These are phyloP conservation scores for Gila robusta DNA, from an alignment of 2,797 vertebrate genomes.

Conservation along the genomic window DNA sequence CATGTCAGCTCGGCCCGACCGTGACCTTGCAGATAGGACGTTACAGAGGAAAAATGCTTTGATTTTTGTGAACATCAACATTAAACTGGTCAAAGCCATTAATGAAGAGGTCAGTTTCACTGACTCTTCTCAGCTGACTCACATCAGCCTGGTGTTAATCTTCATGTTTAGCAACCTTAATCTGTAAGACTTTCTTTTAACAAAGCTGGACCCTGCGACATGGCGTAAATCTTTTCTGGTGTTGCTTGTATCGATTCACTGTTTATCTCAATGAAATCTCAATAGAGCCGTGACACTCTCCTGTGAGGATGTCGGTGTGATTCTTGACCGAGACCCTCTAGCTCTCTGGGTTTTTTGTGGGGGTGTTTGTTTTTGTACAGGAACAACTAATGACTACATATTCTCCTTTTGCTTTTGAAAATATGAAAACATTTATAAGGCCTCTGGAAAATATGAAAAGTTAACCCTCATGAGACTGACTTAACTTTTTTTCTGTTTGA, in stretches of 20 bases:
- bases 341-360: not conserved
- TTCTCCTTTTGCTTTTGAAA: not conserved
- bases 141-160: constrained; percentile 18
- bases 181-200: not conserved
- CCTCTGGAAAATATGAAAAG: not conserved
- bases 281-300: constrained; percentile 11
- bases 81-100: not conserved
- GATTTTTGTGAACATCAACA: not conserved
- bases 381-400: not conserved
- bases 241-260: constrained; percentile 25
- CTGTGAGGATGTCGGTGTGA: not conserved
- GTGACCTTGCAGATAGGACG: not conserved
- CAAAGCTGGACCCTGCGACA: not conserved
- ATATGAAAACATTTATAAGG: not conserved
- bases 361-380: not conserved
- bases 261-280: constrained; percentile 23
- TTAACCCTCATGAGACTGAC: not conserved
- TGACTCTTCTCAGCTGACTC: not conserved
- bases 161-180: constrained; percentile 34
- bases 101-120: constrained; percentile 1
- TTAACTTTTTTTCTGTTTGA: not conserved
- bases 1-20: not conserved
- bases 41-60: not conserved
- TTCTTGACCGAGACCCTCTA: not conserved
- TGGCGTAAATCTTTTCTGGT: not conserved